Conservation (phyloP, 2,113 vertebrate genomes). For the cattle (Bos taurus) region DNA sequence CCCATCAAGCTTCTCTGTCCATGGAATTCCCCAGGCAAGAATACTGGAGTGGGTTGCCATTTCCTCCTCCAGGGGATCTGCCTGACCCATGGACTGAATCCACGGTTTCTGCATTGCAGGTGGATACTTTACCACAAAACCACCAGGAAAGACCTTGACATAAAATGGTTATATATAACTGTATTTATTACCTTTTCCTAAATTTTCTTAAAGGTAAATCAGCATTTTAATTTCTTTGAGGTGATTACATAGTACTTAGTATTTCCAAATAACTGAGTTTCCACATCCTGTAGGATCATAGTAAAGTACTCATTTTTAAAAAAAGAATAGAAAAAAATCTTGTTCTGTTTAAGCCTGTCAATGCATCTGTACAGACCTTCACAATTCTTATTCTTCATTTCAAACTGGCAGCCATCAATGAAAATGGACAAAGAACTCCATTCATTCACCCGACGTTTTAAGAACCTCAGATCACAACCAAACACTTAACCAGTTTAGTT, state of each 20-base stretch:
- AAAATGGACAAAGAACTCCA: not conserved
- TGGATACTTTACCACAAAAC: not conserved
- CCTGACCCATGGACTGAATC: not conserved
- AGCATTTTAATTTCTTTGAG: not conserved
- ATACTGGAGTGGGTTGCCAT: not conserved
- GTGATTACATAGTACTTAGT: not conserved
- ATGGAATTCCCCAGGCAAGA: not conserved
- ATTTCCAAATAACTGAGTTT: not conserved
- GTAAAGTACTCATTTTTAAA: not conserved
- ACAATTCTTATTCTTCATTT: not conserved
- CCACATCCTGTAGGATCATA: not conserved
- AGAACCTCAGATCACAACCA: not conserved
- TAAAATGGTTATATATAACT: not conserved
- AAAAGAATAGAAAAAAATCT: not conserved
- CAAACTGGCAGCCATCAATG: not conserved
- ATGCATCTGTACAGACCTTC: not conserved
- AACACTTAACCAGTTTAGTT: not conserved
- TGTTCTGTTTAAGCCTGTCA: not conserved
- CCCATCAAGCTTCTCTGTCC: not conserved
- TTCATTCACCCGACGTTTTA: not conserved
- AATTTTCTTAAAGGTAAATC: not conserved
- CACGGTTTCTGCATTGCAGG: not conserved
- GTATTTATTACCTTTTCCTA: not conserved
- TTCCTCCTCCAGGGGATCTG: not conserved
- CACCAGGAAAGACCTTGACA: not conserved